Conservation (phyloP, 1,140 invertebrate species). For the Bombus breviceps region DNA sequence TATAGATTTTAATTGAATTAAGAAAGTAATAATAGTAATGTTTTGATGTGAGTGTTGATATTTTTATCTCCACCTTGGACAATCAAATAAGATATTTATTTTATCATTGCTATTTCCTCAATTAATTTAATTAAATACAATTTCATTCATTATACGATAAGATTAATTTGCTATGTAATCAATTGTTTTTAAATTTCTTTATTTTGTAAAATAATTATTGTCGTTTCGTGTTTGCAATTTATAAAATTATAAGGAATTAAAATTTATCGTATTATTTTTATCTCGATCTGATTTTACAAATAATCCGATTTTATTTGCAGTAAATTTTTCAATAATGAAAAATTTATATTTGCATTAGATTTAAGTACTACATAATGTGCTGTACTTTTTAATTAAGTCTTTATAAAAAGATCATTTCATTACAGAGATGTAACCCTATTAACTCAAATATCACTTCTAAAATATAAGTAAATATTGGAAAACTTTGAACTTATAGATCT, state of each 20-base stretch:
- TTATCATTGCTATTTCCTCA: background rate
- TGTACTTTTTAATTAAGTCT: background rate
- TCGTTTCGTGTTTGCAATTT: constrained; percentile 22
- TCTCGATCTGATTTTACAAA: constrained; percentile 43
- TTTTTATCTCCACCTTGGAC: background rate
- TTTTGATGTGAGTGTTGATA: background rate
- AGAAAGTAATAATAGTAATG: background rate
- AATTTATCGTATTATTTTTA: background rate
- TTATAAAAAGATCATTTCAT: background rate
- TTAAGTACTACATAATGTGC: constrained; percentile 32
- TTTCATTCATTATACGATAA: background rate
- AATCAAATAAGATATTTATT: background rate
- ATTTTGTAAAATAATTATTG: constrained; percentile 48
- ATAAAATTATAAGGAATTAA: constrained; percentile 28
- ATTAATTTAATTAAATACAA: constrained; percentile 2
- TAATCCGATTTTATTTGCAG: constrained; percentile 31
- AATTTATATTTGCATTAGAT: background rate
- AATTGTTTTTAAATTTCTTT: background rate
- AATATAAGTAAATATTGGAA: constrained; percentile 3
- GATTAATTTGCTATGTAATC: background rate
- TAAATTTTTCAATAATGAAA: constrained; percentile 15
- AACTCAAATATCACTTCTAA: background rate
- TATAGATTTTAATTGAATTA: background rate
- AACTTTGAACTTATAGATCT: constrained; percentile 3
- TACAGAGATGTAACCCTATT: background rate